Percentiles rank a stretch among this genome's conserved stretches.
phyloP scores from a whole-genome alignment of 2,113 vertebrate genomes.

The Strigops habroptila region DNA sequence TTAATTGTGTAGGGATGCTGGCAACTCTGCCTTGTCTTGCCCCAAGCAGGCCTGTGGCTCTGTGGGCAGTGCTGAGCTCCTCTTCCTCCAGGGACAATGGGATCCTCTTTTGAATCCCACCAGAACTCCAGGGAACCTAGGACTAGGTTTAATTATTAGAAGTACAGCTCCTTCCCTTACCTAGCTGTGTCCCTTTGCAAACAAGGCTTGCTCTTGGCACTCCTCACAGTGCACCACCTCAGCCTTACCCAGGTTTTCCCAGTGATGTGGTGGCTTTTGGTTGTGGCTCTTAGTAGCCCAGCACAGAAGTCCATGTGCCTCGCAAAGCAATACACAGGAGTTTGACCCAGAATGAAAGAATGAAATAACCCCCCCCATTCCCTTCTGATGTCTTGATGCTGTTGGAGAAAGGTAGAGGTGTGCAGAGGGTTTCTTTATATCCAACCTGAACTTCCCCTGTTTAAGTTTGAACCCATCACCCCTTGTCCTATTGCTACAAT shows the following conservation, averaged over 20 bases:
- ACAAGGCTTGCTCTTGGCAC: background rate
- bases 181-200: background rate
- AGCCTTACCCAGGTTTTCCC: background rate
- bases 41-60: background rate
- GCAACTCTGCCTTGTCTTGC: background rate
- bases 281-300: background rate
- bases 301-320: background rate
- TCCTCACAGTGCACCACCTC: background rate
- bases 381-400: background rate
- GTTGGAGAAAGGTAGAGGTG: background rate
- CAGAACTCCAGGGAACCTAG: background rate
- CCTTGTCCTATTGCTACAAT: background rate
- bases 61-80: background rate
- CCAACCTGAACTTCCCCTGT: background rate
- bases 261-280: background rate
- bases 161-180: background rate
- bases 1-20: background rate
- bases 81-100: background rate
- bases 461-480: background rate
- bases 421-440: background rate
- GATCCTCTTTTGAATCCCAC: background rate
- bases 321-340: background rate
- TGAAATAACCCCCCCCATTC: background rate
- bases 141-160: background rate
- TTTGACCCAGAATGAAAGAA: background rate